These are phyloP conservation scores for Ganaspis brasiliensis DNA, from an alignment of 2,888 invertebrate species.

Conservation along the genomic window DNA sequence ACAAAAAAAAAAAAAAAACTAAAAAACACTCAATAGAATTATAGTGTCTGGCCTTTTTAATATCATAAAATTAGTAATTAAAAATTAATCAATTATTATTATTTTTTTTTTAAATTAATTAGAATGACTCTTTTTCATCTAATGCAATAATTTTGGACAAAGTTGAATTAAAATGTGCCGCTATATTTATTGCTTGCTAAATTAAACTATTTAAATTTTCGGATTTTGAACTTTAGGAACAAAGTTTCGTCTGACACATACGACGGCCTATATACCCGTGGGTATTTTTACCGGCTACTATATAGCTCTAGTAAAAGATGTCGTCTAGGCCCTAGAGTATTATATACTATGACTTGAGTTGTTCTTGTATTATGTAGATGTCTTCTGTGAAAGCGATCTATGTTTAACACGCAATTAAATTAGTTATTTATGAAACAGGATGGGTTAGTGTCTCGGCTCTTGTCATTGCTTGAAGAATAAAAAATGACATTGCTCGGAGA, in stretches of 20 bases:
- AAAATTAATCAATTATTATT: no score
- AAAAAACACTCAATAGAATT: no score
- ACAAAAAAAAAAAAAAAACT: no score
- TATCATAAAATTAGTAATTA: no score
- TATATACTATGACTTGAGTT: not conserved
- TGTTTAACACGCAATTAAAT: slow-evolving; percentile 35
- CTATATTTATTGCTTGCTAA: not conserved
- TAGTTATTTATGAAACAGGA: slow-evolving; percentile 7
- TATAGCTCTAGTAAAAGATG: slow-evolving; percentile 22
- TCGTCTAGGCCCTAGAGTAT: slow-evolving; percentile 6
- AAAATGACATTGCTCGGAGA: not conserved
- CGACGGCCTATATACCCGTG: slow-evolving; percentile 41
- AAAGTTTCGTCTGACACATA: not conserved
- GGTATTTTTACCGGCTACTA: slow-evolving; percentile 66
- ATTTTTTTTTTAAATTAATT: no score
- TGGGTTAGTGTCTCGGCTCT: not conserved
- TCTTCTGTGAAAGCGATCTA: slow-evolving; percentile 34
- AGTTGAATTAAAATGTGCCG: not conserved
- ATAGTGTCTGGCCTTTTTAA: no score
- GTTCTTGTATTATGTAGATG: not conserved
- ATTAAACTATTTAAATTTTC: not conserved
- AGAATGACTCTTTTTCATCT: no score
- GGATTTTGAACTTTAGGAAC: slow-evolving; percentile 28
- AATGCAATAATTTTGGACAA: not conserved
- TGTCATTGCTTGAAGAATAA: not conserved